Evolutionary conservation across 2,888 invertebrate genomes (phyloP).

Genomic region (Cepaea hortensis): DNA sequence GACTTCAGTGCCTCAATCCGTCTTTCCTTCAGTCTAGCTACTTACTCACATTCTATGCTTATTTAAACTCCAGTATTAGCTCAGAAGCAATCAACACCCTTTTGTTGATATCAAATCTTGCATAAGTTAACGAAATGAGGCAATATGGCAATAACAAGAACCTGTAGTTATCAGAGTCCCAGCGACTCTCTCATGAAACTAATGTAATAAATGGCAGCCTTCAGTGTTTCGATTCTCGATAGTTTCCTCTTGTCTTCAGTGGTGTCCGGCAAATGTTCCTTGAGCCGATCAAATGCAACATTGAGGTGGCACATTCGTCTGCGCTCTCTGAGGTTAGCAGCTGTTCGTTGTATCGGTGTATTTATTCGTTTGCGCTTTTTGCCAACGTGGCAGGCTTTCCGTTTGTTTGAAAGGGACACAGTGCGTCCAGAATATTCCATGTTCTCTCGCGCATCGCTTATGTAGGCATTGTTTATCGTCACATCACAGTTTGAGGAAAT

Average conservation of each 20-base stretch:
- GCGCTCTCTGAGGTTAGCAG: constrained; percentile 93
- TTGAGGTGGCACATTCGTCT: constrained; percentile 96
- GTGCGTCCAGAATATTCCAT: too few relatives aligned
- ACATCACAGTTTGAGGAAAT: too few relatives aligned
- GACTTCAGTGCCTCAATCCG: too few relatives aligned
- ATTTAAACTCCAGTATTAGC: too few relatives aligned
- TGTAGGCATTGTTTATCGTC: too few relatives aligned
- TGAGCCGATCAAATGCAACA: constrained; percentile 92
- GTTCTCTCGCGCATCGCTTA: too few relatives aligned
- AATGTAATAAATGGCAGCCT: constrained; percentile 88
- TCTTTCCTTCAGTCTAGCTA: too few relatives aligned
- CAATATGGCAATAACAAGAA: background rate
- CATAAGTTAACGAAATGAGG: too few relatives aligned
- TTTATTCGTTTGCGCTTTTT: constrained; percentile 83
- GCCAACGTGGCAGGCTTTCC: background rate
- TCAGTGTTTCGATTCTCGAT: constrained; percentile 93
- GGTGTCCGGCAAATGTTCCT: constrained; percentile 88
- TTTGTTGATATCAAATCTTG: too few relatives aligned
- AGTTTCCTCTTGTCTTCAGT: constrained; percentile 90
- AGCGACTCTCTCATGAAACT: constrained; percentile 27
- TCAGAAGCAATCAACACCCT: too few relatives aligned
- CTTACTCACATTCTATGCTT: too few relatives aligned
- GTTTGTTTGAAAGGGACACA: too few relatives aligned
- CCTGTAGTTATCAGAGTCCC: background rate
- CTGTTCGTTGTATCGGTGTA: constrained; percentile 84